Evolutionary conservation across 53 echinoderm and acorn worm species (phyloP), one percentile per base, ranked within the genome.

Genomic region (Echinometra lucunter): DNA sequence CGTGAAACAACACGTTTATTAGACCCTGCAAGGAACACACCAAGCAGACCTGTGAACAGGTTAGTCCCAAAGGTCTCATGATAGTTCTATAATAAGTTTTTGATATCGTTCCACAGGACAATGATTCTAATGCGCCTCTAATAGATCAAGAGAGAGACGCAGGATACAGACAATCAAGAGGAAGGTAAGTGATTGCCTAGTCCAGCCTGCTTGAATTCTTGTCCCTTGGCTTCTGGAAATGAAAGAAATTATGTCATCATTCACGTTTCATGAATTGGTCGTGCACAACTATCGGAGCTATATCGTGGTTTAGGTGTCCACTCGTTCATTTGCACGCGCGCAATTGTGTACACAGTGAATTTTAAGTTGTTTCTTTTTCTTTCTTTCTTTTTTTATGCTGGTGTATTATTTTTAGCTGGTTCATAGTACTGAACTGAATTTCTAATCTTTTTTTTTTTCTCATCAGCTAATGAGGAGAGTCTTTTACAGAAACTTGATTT

Each of bases 11-110:
- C 96, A 49, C 95, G 92, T 57, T 66, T 97, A 74, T 94, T 97
- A 63, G 96, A 97, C 90, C 95, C 97, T 34, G 94, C 94, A n/a
- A 91, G 96, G 55, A 95, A 95, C 74, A 95, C 94, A 40, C 95
- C 96, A 0, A 96, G 96, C 80, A 63, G 97, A 21, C 97, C 97
- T 44, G 95, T 97, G 19, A 95, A 96, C 95, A 97, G 97, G 97
- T 96, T 91, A 92, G 89, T 93, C 74, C 40, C 2, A 88, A 57
- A 12, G 1, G 40, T 91, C 30, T 27, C 23, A 3, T 42, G 25
- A 25, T 44, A 45, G n/a, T 11, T 78, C 37, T 91, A 17, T 27
- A 60, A 69, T 23, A 30, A 56, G 57, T 92, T 47, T 78, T 18
- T 92, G 57, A 49, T 70, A 90, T 78, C 49, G 16, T 66, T 34